Evolutionary conservation across 2,797 vertebrate species (phyloP).

Genomic region (Tokudaia tokunoshimensis): DNA sequence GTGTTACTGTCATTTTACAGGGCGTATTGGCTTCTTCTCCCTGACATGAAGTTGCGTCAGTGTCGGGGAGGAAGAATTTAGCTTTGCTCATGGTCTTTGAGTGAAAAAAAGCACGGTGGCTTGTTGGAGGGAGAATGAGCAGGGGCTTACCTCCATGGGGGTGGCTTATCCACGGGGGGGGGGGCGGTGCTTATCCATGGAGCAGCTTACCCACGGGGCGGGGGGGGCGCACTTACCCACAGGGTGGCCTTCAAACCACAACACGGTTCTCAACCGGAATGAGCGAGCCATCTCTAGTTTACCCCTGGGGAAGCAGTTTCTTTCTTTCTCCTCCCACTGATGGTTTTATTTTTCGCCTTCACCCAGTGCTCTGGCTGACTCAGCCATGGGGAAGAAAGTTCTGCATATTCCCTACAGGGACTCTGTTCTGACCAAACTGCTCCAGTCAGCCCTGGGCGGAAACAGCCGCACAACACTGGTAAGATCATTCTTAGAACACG

Average conservation of each 20-base stretch:
- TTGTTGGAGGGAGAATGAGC: neutral
- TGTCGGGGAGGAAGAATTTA: neutral
- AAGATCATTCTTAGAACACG: slow-evolving; percentile 35
- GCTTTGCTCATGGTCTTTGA: neutral
- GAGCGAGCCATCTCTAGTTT: neutral
- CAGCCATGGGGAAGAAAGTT: slow-evolving; percentile 91
- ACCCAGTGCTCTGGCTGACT: slow-evolving; percentile 92
- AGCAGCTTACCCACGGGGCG: too few species aligned
- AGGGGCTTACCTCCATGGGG: neutral
- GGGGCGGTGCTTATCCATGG: too few species aligned
- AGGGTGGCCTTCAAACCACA: neutral
- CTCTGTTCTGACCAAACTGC: slow-evolving; percentile 94
- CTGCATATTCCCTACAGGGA: slow-evolving; percentile 94
- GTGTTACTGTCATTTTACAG: too few species aligned
- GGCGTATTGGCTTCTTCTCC: neutral
- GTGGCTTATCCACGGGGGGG: neutral
- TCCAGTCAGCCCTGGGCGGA: slow-evolving; percentile 95
- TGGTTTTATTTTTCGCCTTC: neutral
- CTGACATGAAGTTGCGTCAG: neutral
- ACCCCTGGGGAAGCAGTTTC: neutral
- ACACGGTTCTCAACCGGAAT: too few species aligned
- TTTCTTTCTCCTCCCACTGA: neutral
- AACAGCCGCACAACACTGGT: slow-evolving; percentile 96
- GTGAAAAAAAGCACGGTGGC: neutral
- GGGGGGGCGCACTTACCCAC: neutral